These are phyloP conservation scores for Wiebesia pumilae DNA, from an alignment of 1,140 invertebrate species.

Conservation along the genomic window DNA sequence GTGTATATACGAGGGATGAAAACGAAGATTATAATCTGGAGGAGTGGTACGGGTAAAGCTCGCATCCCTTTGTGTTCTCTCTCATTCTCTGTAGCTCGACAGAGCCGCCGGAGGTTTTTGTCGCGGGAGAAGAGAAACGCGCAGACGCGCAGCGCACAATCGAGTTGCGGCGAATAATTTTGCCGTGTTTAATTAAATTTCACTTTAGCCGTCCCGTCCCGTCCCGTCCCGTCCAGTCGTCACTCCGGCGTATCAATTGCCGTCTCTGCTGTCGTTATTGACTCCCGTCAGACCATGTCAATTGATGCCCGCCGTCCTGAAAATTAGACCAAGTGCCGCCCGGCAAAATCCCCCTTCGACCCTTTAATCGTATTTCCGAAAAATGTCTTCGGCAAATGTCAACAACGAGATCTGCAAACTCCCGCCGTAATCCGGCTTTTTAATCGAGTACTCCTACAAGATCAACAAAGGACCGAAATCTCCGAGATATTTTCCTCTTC, in stretches of 20 bases:
- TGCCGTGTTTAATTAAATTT: slow-evolving; percentile 49
- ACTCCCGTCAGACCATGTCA: slow-evolving; percentile 19
- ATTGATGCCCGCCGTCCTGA: slow-evolving; percentile 10
- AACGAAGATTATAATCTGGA: slow-evolving; percentile 40
- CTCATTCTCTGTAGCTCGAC: not conserved
- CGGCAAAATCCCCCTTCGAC: not conserved
- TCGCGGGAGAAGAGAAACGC: not conserved
- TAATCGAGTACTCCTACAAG: no score
- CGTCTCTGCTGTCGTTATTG: not conserved
- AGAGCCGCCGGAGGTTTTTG: not conserved
- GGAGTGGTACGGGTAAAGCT: not conserved
- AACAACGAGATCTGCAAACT: no score
- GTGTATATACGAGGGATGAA: slow-evolving; percentile 27
- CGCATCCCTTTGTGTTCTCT: slow-evolving; percentile 24
- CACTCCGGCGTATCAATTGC: slow-evolving; percentile 33
- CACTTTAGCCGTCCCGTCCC: slow-evolving; percentile 3
- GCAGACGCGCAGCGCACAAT: not conserved
- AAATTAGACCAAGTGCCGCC: slow-evolving; percentile 19
- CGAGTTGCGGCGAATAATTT: slow-evolving; percentile 42
- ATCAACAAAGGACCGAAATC: no score
- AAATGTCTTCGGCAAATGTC: not conserved
- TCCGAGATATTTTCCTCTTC: no score
- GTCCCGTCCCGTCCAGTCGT: no score
- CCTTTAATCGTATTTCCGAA: not conserved
- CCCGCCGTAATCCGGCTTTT: no score